Percentiles rank a stretch among this genome's conserved stretches.
Evolutionary conservation across 2,113 vertebrate genomes (phyloP).

Genomic region (Elanoides forficatus): DNA sequence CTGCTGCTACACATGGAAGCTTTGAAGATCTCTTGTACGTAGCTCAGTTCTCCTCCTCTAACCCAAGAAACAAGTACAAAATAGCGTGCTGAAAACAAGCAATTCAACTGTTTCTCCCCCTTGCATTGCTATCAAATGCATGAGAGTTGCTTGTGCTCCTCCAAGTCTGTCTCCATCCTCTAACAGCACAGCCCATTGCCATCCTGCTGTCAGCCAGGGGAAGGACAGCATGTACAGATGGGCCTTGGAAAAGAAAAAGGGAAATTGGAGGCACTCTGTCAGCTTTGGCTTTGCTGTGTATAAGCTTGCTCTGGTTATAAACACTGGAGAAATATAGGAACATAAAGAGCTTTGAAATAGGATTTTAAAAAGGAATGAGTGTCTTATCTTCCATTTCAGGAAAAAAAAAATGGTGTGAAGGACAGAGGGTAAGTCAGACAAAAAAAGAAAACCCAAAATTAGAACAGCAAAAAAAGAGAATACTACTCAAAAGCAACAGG

Average conservation of each 20-base stretch:
- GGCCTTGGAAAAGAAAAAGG: background rate
- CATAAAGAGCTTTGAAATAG: conserved; percentile 25
- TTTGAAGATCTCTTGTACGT: background rate
- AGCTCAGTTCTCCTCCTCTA: background rate
- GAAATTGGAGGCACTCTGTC: background rate
- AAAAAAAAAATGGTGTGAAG: background rate
- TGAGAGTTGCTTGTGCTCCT: background rate
- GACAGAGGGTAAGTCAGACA: background rate
- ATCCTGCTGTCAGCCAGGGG: background rate
- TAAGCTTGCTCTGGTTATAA: background rate
- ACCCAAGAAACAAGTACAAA: background rate
- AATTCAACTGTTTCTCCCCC: background rate
- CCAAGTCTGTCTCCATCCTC: background rate
- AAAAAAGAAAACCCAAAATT: background rate
- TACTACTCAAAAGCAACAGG: background rate
- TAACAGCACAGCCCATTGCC: background rate
- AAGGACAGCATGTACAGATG: background rate
- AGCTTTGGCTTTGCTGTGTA: background rate
- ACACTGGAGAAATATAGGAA: background rate
- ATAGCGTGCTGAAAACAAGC: background rate
- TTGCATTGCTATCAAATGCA: background rate
- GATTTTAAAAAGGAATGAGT: background rate
- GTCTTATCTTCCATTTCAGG: background rate
- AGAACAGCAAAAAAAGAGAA: background rate
- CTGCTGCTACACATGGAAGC: background rate